phyloP scores from a whole-genome alignment of 2,797 vertebrate genomes.

The Garrulus glandarius region DNA sequence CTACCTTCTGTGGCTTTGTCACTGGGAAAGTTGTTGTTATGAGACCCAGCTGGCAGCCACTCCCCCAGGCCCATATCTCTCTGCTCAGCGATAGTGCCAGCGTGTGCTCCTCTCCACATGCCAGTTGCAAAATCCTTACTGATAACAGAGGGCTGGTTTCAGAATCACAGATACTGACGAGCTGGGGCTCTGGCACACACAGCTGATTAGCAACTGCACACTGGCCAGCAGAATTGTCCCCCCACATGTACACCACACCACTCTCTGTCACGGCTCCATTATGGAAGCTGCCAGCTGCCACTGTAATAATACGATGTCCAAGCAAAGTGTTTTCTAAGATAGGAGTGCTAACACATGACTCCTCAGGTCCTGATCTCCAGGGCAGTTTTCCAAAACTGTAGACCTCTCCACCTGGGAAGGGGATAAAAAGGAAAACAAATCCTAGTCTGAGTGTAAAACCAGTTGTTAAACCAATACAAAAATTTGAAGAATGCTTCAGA shows the following conservation, averaged over 20 bases:
- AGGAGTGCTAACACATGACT: slow-evolving; percentile 68
- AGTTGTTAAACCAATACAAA: neutral
- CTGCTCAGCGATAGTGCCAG: slow-evolving; percentile 85
- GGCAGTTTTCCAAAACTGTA: slow-evolving; percentile 90
- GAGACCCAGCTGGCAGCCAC: slow-evolving; percentile 87
- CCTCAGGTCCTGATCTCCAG: slow-evolving; percentile 78
- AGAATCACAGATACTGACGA: slow-evolving; percentile 82
- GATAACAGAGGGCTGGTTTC: slow-evolving; percentile 76
- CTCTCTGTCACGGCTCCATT: slow-evolving; percentile 89
- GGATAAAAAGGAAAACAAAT: neutral
- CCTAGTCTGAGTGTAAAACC: neutral
- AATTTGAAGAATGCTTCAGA: neutral
- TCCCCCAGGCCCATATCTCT: slow-evolving; percentile 96
- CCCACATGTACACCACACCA: slow-evolving; percentile 93
- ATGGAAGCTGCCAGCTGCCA: slow-evolving; percentile 90
- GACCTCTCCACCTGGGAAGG: slow-evolving; percentile 85
- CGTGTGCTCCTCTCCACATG: slow-evolving; percentile 90
- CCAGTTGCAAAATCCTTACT: slow-evolving; percentile 85
- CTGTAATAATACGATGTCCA: slow-evolving; percentile 82
- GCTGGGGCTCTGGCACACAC: slow-evolving; percentile 84
- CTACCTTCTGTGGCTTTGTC: slow-evolving; percentile 89
- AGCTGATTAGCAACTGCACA: slow-evolving; percentile 84
- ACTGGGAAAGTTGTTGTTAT: slow-evolving; percentile 80
- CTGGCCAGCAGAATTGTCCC: slow-evolving; percentile 88
- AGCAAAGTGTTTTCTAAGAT: slow-evolving; percentile 82